Conservation (phyloP, 2,888 invertebrate species). For the Troides oblongomaculatus region DNA sequence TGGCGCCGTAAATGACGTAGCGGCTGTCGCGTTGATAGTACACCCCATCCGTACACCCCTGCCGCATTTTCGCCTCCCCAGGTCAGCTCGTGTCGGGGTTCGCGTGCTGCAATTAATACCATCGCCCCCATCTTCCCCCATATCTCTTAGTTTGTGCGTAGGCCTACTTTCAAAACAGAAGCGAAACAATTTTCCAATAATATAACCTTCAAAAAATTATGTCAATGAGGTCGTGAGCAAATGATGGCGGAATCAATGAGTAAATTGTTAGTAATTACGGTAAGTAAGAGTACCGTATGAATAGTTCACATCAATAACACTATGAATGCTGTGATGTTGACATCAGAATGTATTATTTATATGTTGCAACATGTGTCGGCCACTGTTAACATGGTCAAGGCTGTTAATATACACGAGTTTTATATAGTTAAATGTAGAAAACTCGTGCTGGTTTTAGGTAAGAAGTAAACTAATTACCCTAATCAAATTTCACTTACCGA, state of each 20-base stretch:
- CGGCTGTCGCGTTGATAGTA: slow-evolving; percentile 55
- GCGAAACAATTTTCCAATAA: slow-evolving; percentile 32
- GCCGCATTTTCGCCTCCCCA: slow-evolving; percentile 37
- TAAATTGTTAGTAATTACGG: neutral
- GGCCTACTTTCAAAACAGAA: slow-evolving; percentile 40
- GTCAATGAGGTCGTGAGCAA: neutral
- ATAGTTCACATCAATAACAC: neutral
- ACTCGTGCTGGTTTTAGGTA: neutral
- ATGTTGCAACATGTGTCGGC: slow-evolving; percentile 8
- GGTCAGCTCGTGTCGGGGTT: slow-evolving; percentile 39
- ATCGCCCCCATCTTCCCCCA: slow-evolving; percentile 29
- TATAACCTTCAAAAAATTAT: slow-evolving; percentile 32
- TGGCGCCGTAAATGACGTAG: slow-evolving; percentile 78
- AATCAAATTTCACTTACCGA: too few relatives aligned
- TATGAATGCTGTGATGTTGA: slow-evolving; percentile 10
- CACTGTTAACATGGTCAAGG: slow-evolving; percentile 9
- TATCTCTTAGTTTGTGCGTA: slow-evolving; percentile 33
- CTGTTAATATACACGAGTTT: slow-evolving; percentile 11
- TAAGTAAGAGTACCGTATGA: neutral
- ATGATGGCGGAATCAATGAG: neutral
- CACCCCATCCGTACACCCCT: slow-evolving; percentile 51
- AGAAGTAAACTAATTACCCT: neutral
- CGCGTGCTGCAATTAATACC: slow-evolving; percentile 52
- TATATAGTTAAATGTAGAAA: slow-evolving; percentile 5
- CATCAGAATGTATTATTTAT: slow-evolving; percentile 17